Conservation (phyloP, 2,888 invertebrate genomes). For the Drosophila tripunctata region DNA sequence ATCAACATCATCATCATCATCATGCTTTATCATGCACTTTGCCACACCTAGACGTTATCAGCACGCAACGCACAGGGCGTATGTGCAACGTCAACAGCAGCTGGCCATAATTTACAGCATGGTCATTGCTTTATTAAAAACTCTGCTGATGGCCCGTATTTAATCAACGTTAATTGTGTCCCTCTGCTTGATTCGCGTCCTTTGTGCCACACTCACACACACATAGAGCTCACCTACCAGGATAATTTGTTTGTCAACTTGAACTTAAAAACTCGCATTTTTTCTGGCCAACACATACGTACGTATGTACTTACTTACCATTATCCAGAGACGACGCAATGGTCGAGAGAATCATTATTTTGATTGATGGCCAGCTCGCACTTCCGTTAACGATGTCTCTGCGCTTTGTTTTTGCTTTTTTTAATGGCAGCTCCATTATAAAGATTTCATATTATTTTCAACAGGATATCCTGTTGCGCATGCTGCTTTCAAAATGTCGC, state of each 20-base stretch:
- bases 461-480: conserved; percentile 67
- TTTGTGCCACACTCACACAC: no score
- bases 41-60: conserved; percentile 2
- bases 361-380: conserved; percentile 65
- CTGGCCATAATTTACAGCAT: conserved; percentile 22
- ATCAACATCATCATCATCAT: conserved; percentile 8
- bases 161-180: conserved; percentile 69
- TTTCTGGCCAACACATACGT: background rate
- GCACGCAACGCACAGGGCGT: conserved; percentile 27
- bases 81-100: conserved; percentile 33
- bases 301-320: conserved; percentile 40
- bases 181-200: background rate
- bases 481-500: conserved; percentile 28
- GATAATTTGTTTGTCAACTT: conserved; percentile 73
- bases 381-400: conserved; percentile 5
- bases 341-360: conserved; percentile 28
- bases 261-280: conserved; percentile 37
- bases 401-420: no score
- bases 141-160: conserved; percentile 67
- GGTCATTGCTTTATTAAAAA: conserved; percentile 19
- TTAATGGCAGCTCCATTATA: conserved; percentile 4
- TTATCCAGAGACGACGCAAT: conserved; percentile 29
- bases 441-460: conserved; percentile 52
- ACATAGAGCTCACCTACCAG: conserved; percentile 28
- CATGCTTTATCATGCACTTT: conserved; percentile 38